Base-by-base conservation (phyloP, 1,140 invertebrate genomes). In the Bombus vancouverensis region DNA sequence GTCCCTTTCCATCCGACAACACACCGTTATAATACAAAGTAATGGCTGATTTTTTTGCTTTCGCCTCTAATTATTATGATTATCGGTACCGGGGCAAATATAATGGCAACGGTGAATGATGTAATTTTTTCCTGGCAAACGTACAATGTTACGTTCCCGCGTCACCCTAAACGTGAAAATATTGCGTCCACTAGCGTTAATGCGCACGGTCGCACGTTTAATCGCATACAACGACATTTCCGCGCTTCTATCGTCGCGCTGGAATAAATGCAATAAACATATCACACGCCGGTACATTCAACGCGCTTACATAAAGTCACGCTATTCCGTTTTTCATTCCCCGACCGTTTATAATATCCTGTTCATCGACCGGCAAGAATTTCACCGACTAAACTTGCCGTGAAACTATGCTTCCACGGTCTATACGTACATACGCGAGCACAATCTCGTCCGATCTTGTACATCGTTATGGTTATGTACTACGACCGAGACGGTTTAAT, bases 401-500 rank as follows among this genome's bases (percentile, higher is more conserved):
- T 71, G 76, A 71, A 79, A 79, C 66, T 44, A 79, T 47, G 66
- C 62, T 44, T 34, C 37, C 18, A 32, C 42, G 44, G 28, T 39
- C 28, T 22, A 25, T 9, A n/a, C 13, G 42, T 68, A 34, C 39
- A 32, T 34, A 42, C 39, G 32, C 25, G 10, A 1, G 9, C 53
- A 25, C 42, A 72, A 34, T 34, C 28, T 32, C 10, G 3, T 37
- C 18, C 53, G 44, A 71, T 75, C 71, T 73, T n/a, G 80, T 28
- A 44, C 47, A 80, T 42, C 53, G 70, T 72, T 68, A 78, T 25
- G 70, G 70, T 89, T 85, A 81, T 77, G 77, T 76, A 88, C 82
- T 74, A 89, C 83, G 76, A 81, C 62, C 12, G 79, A 79, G 87
- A 82, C 87, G 87, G 44, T 78, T 87, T 89, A 89, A 89, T 81